Percentiles rank a stretch among this genome's conserved stretches.
Evolutionary conservation across 2,888 invertebrate species (phyloP).

Genomic region (Blastobasis adustella): DNA sequence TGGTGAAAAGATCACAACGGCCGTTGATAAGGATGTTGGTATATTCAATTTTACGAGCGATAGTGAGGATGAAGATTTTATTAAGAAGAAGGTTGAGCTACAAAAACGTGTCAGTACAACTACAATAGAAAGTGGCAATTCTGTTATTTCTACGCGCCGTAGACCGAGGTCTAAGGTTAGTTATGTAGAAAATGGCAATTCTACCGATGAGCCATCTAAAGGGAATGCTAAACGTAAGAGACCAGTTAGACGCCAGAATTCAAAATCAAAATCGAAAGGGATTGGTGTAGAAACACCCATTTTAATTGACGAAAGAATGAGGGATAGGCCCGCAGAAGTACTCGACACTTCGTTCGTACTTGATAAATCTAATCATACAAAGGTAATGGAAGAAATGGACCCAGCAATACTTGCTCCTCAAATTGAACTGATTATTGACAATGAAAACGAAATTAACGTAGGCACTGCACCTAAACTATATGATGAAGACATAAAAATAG

Average conservation of each 20-base stretch:
- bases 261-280: conserved; percentile 10
- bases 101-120: conserved; percentile 26
- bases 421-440: conserved; percentile 37
- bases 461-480: background rate
- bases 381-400: conserved; percentile 13
- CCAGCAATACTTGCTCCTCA: conserved; percentile 22
- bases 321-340: conserved; percentile 24
- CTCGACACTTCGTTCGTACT: conserved; percentile 39
- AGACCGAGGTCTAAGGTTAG: conserved; percentile 17
- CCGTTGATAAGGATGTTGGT: conserved; percentile 24
- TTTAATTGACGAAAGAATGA: conserved; percentile 48
- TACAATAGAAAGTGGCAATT: conserved; percentile 23
- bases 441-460: conserved; percentile 8
- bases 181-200: conserved; percentile 20
- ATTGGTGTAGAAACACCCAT: conserved; percentile 13
- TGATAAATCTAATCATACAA: conserved; percentile 14
- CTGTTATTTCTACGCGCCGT: conserved; percentile 18
- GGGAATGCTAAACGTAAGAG: conserved; percentile 13
- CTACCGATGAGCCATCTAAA: conserved; percentile 22
- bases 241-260: conserved; percentile 16
- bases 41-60: conserved; percentile 51
- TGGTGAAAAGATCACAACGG: conserved; percentile 29
- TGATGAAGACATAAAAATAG: background rate
- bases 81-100: conserved; percentile 28
- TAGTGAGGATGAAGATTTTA: conserved; percentile 54